These are phyloP conservation scores for Zhuqinia jingwanae DNA, from an alignment of 2,888 invertebrate genomes.

Conservation along the genomic window DNA sequence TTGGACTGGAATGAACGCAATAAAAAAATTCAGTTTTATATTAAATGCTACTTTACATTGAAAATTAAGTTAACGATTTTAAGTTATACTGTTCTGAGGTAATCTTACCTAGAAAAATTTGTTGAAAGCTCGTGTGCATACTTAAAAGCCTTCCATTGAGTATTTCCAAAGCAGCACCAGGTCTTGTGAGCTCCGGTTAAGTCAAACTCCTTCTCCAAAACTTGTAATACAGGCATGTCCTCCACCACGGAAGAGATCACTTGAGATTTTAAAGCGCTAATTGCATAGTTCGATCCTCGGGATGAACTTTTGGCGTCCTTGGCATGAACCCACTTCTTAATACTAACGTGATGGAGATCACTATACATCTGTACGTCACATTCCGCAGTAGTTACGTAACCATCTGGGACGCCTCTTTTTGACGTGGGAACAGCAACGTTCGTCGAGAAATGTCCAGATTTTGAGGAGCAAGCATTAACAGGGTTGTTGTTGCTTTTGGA, in stretches of 20 bases:
- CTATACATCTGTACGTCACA: neutral
- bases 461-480: neutral
- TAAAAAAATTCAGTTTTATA: neutral
- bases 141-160: neutral
- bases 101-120: slow-evolving; percentile 51
- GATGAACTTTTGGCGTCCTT: neutral
- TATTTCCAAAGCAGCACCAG: slow-evolving; percentile 42
- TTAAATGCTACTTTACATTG: too few species aligned
- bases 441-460: neutral
- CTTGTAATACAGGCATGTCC: neutral
- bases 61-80: neutral
- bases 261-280: neutral
- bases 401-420: neutral
- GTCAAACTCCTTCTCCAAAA: slow-evolving; percentile 33
- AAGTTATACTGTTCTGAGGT: too few species aligned
- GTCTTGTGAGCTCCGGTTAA: neutral
- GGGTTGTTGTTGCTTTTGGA: neutral
- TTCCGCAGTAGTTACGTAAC: neutral
- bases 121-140: slow-evolving; percentile 57
- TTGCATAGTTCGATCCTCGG: neutral
- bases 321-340: neutral
- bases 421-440: neutral
- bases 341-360: neutral
- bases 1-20: neutral
- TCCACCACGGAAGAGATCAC: neutral